Evolutionary conservation across 2,113 vertebrate genomes (phyloP), one percentile per base, ranked within the genome.

Genomic region (Globicephala melas): DNA sequence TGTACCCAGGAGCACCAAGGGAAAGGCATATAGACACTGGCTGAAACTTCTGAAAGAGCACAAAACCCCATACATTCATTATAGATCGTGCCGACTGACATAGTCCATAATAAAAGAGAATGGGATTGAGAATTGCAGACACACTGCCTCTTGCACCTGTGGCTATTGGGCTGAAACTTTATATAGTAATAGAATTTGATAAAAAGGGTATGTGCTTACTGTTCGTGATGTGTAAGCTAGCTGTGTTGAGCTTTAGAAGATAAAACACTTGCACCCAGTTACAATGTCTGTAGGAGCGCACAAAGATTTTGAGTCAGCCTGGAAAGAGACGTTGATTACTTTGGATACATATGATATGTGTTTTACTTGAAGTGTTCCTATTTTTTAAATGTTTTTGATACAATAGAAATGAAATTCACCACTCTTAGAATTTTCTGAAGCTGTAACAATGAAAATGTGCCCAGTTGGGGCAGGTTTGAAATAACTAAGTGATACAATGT

Each of bases 121-220:
- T 93, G 63, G 97, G 96, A 97, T 74, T 96, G 97, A 97, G 97
- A 98, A 97, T 76, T 87, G n/a, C 95, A 91, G 96, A 84, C 92
- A 95, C 73, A 84, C 96, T 98, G 92, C 96, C 95, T 98, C 94
- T 95, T 97, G 94, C 81, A 98, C 97, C 96, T 98, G 98, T 98
- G 98, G 95, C 97, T 96, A 74, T 81, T 97, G 96, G 94, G 95
- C 67, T 91, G 73, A 97, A 98, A 98, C 95, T 98, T 97, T 95
- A 95, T 96, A 94, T 93, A 97, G 94, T 96, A 98, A 97, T 94
- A 94, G 5, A 5, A 97, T 98, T 98, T 98, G 95, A 94, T 98
- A 91, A 79, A 94, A 92, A 71, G 62, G 23, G 85, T 88, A n/a
- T 97, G 44, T 96, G 86, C 79, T 97, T 97, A 88, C 94, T 96